Base-by-base conservation (phyloP, 2,888 invertebrate species). In the Leptinotarsa haldemani region DNA sequence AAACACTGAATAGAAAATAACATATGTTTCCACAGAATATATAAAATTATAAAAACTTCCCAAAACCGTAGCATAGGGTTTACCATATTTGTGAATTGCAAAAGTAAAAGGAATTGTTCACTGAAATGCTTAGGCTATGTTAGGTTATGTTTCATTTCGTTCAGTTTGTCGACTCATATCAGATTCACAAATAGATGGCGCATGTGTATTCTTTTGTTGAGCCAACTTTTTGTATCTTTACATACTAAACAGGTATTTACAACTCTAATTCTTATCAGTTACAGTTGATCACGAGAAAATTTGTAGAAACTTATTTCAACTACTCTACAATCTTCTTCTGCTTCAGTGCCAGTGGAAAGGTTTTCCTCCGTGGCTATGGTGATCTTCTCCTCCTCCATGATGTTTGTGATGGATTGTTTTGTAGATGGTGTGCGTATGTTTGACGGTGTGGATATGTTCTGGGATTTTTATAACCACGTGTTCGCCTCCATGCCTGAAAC, bases 341-440 rank as follows among this genome's bases (percentile, higher is more conserved):
- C 9, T 40, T 77, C 72, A 80, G 25, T 79, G 77, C 80, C 80
- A 82, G 48, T 79, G 79, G 77, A 81, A 82, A 18, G 83, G 83
- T 66, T 80, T 81, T 56, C 83, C 83, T 25, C 83, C 83, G 70
- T 84, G 84, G 67, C 82, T 83, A 71, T 83, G 83, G 25, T 79
- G 76, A 15, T 80, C 82, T 15, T 81, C 82, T 50, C 80, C 81
- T 50, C 80, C 80, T 20, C 78, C 78, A 65, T 79, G 78, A 69
- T 90, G 88, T 77, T 90, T 88, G 76, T 91, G 91, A 65, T 92
- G 91, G 53, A 93, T 88, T 0, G 92, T 91, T 84, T 93, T 93
- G 87, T 91, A 92, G n/a, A 93, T 89, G 0, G 92, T 93, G 84
- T 93, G 93, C 0, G 92, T 92, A 83, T 93, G 93, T 80, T 92